Percentiles rank a stretch among this genome's conserved stretches.
These are phyloP conservation scores for Amblyopsis hoosieri DNA, from an alignment of 2,797 vertebrate species.

Conservation along the genomic window DNA sequence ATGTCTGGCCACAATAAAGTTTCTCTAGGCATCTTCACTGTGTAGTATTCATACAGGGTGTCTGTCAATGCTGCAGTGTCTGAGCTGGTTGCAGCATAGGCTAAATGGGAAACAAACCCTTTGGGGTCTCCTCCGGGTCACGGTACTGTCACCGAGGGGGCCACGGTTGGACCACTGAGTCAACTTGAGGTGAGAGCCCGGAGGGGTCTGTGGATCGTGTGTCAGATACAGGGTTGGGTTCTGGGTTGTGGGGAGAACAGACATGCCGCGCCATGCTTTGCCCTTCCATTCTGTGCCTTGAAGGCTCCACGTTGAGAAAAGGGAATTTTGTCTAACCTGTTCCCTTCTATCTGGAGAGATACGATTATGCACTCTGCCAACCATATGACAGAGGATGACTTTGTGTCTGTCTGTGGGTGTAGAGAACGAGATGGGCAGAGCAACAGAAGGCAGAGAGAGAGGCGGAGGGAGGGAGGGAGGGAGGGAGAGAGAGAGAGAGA, in stretches of 20 bases:
- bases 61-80: constrained; percentile 28
- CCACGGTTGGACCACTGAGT: constrained; percentile 5
- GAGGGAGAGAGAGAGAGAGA: constrained; percentile 14
- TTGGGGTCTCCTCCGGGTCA: constrained; percentile 56
- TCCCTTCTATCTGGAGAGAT: constrained; percentile 78
- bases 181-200: constrained; percentile 39
- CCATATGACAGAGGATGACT: constrained; percentile 64
- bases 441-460: constrained; percentile 13
- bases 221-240: constrained; percentile 29
- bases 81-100: constrained; percentile 35
- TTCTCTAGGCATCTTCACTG: constrained; percentile 38
- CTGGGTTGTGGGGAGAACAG: constrained; percentile 33
- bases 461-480: background rate
- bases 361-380: constrained; percentile 67
- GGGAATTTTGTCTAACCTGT: constrained; percentile 88
- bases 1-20: constrained; percentile 7
- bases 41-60: constrained; percentile 44
- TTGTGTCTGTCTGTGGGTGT: constrained; percentile 48
- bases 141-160: constrained; percentile 51
- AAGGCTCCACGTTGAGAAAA: constrained; percentile 57
- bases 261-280: constrained; percentile 68
- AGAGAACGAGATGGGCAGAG: constrained; percentile 1
- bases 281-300: constrained; percentile 57
- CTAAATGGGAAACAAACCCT: constrained; percentile 42
- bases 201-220: constrained; percentile 54